phyloP scores from a whole-genome alignment of 2,113 vertebrate species.

The Cygnus atratus region DNA sequence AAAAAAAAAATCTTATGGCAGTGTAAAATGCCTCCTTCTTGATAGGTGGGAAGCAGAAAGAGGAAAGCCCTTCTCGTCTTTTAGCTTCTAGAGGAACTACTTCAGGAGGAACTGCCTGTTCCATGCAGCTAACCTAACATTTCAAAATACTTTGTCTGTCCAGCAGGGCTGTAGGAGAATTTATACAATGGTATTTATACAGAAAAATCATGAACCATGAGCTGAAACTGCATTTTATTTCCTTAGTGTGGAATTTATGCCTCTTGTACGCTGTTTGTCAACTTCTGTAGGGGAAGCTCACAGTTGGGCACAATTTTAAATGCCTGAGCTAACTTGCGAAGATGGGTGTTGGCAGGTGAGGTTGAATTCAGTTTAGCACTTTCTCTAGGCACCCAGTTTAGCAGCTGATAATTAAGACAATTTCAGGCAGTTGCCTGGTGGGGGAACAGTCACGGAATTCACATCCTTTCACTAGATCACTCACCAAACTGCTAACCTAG shows the following conservation, averaged over 20 bases:
- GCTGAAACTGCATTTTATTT: background rate
- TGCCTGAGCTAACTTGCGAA: background rate
- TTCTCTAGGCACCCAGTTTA: background rate
- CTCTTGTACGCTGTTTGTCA: background rate
- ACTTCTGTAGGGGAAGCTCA: background rate
- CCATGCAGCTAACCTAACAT: background rate
- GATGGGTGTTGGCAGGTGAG: background rate
- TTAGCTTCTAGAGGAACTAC: background rate
- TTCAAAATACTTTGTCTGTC: background rate
- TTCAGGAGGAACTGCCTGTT: background rate
- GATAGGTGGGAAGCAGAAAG: background rate
- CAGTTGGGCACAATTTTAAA: background rate
- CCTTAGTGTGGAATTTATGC: background rate
- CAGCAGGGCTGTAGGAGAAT: background rate
- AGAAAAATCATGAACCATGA: background rate
- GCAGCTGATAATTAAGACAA: background rate
- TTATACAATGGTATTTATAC: background rate
- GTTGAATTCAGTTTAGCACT: background rate
- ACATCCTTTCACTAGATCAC: background rate
- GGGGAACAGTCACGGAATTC: background rate
- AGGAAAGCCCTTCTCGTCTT: background rate
- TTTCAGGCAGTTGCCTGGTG: background rate
- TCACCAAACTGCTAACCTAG: background rate
- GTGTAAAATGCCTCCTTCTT: background rate
- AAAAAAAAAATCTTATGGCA: background rate